A percentile compares a stretch with the other conserved stretches of the same genome.
phyloP scores from a whole-genome alignment of 2,113 vertebrate species.

The Hiodon alosoides region DNA sequence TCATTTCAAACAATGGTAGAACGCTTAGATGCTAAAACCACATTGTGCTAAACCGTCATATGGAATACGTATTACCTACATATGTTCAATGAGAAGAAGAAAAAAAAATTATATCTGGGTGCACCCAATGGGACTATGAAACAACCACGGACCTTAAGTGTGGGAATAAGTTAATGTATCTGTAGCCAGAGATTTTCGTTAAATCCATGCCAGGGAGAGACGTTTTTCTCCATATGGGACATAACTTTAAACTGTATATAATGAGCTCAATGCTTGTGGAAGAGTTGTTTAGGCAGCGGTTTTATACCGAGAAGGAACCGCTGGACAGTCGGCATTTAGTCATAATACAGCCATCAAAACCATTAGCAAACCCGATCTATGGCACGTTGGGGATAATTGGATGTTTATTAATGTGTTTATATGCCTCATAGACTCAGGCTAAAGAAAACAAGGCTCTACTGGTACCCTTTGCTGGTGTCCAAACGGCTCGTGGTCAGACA shows the following conservation, averaged over 20 bases:
- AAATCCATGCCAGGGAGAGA: slow-evolving; percentile 45
- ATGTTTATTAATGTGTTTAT: no score
- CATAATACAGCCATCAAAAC: no score
- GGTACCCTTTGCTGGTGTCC: no score
- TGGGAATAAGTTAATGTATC: slow-evolving; percentile 57
- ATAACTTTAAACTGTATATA: slow-evolving; percentile 22
- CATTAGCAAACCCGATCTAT: no score
- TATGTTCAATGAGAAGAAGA: slow-evolving; percentile 49
- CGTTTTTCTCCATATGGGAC: slow-evolving; percentile 49
- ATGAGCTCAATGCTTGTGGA: slow-evolving; percentile 4
- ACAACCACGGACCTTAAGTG: slow-evolving; percentile 50
- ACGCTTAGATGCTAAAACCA: slow-evolving; percentile 55
- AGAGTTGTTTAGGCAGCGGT: not conserved
- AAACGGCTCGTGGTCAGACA: no score
- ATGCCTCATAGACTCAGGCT: no score
- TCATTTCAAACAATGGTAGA: slow-evolving; percentile 42
- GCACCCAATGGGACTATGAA: slow-evolving; percentile 49
- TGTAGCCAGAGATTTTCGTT: slow-evolving; percentile 52
- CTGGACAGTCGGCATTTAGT: no score
- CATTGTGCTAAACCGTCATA: slow-evolving; percentile 53
- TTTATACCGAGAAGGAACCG: no score
- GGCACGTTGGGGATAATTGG: no score
- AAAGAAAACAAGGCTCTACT: no score
- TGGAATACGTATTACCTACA: slow-evolving; percentile 66
- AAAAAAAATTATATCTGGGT: slow-evolving; percentile 50